Evolutionary conservation across 2,888 invertebrate species (phyloP).

Genomic region (Coelopa pilipes): DNA sequence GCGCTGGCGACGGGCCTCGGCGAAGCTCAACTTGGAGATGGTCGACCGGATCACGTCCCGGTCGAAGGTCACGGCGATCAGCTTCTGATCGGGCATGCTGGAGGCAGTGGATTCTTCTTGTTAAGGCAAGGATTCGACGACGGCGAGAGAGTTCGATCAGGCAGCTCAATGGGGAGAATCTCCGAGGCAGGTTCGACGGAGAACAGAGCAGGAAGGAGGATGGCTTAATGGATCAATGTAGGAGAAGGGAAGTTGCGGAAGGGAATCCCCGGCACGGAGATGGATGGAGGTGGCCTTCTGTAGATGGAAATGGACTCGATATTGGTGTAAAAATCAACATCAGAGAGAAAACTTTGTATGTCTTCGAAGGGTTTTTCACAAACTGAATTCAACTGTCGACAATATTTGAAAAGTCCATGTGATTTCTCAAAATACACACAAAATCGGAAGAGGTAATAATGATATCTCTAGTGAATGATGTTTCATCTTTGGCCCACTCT

Average conservation of each 20-base stretch:
- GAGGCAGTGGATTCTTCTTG: neutral
- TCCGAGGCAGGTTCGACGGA: neutral
- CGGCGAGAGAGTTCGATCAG: too few relatives aligned
- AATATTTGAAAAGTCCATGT: too few relatives aligned
- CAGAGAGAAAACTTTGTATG: too few relatives aligned
- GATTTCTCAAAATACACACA: neutral
- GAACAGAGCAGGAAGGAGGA: neutral
- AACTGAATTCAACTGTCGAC: too few relatives aligned
- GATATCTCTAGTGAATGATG: too few relatives aligned
- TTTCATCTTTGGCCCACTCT: too few relatives aligned
- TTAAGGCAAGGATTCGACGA: neutral
- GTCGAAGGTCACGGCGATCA: constrained; percentile 36
- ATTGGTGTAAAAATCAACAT: too few relatives aligned
- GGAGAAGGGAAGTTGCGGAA: too few relatives aligned
- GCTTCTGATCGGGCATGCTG: constrained; percentile 23
- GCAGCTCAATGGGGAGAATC: neutral
- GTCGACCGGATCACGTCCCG: constrained; percentile 37
- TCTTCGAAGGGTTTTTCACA: too few relatives aligned
- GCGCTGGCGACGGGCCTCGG: constrained; percentile 51
- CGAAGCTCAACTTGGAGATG: constrained; percentile 24
- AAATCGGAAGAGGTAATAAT: neutral
- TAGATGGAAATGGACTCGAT: too few relatives aligned
- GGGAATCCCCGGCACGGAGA: too few relatives aligned
- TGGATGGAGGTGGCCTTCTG: too few relatives aligned
- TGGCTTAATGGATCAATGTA: neutral